Base-by-base conservation (phyloP, 2,113 vertebrate species). In the Planiliza haematocheilus region DNA sequence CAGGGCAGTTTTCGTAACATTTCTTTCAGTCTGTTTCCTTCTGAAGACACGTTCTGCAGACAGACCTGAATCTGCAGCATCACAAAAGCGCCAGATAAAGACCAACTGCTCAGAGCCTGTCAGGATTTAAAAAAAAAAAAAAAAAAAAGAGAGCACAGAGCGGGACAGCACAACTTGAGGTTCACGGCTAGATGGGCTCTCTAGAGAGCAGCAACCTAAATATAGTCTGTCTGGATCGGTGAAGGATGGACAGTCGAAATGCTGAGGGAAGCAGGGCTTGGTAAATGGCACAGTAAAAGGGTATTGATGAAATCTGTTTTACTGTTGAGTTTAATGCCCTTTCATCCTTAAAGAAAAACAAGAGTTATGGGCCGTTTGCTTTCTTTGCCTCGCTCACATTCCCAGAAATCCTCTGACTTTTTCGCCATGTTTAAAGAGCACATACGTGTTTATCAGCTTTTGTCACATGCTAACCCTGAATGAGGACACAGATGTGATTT, bases 181-280 rank as follows among this genome's bases (percentile, higher is more conserved):
- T 83, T 85, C 75, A 66, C 4, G 38, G 78, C 74, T 41, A 73
- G 55, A 70, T 13, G 66, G 36, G 37, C 38, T 78, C 75, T 69
- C 52, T 18, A 41, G 77, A 66, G 62, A 77, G 72, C 12, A 64
- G n/a, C 52, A 45, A 18, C 12, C 79, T 82, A 87, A 85, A 89
- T 67, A 84, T 86, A 86, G 79, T 50, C 50, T 17, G 64, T 66
- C 70, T 82, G 71, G 71, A 59, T 82, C 69, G 56, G 58, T n/a
- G 16, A 46, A 62, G 81, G 81, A 57, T 72, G 53, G 46, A 63
- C n/a, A 63, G 63, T 60, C 52, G 55, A 76, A 82, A 55, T 57
- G 69, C 70, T 74, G 63, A 83, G 45, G 20, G 17, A 17, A 74
- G 39, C 64, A 57, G 55, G 38, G 30, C 37, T 41, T 34, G 24